A percentile compares a stretch with the other conserved stretches of the same genome.
Evolutionary conservation across 2,113 vertebrate species (phyloP).

Genomic region (Nematolebias whitei): DNA sequence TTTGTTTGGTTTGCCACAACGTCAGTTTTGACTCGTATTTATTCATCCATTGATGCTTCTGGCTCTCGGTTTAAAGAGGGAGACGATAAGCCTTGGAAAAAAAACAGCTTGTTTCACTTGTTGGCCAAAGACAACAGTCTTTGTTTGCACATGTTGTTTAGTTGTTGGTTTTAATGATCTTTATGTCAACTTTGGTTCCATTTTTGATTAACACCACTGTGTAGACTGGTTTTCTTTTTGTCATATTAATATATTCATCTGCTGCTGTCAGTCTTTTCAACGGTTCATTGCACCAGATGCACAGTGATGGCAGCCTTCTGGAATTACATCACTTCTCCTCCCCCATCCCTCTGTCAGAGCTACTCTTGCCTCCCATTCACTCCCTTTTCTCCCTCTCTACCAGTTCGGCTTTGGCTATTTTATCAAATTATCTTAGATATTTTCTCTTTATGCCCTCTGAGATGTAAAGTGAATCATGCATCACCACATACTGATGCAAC

Average conservation of each 20-base stretch:
- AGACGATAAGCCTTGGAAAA: slow-evolving; percentile 16
- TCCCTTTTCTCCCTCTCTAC: slow-evolving; percentile 6
- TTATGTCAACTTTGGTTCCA: slow-evolving; percentile 13
- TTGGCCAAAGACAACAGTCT: slow-evolving; percentile 40
- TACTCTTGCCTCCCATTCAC: slow-evolving; percentile 15
- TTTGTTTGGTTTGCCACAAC: slow-evolving; percentile 37
- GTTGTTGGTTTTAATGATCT: slow-evolving; percentile 35
- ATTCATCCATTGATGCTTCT: slow-evolving; percentile 59
- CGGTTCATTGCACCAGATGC: slow-evolving; percentile 47
- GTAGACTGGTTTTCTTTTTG: slow-evolving; percentile 33
- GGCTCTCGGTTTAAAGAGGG: slow-evolving; percentile 39
- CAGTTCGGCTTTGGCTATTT: slow-evolving; percentile 6
- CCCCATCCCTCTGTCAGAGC: slow-evolving; percentile 6
- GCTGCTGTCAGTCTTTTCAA: slow-evolving; percentile 29
- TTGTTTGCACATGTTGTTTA: slow-evolving; percentile 34
- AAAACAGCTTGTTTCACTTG: slow-evolving; percentile 42
- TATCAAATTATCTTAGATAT: slow-evolving; percentile 14
- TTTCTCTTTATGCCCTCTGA: neutral
- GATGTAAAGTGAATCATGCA: slow-evolving; percentile 15
- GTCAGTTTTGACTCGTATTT: slow-evolving; percentile 57
- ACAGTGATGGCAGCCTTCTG: slow-evolving; percentile 43
- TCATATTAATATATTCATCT: slow-evolving; percentile 40
- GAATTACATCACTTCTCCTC: slow-evolving; percentile 48
- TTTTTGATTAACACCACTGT: slow-evolving; percentile 10
- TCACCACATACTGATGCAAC: neutral